These are phyloP conservation scores for Neotragus pygmaeus DNA, from an alignment of 2,113 vertebrate genomes.

Conservation along the genomic window DNA sequence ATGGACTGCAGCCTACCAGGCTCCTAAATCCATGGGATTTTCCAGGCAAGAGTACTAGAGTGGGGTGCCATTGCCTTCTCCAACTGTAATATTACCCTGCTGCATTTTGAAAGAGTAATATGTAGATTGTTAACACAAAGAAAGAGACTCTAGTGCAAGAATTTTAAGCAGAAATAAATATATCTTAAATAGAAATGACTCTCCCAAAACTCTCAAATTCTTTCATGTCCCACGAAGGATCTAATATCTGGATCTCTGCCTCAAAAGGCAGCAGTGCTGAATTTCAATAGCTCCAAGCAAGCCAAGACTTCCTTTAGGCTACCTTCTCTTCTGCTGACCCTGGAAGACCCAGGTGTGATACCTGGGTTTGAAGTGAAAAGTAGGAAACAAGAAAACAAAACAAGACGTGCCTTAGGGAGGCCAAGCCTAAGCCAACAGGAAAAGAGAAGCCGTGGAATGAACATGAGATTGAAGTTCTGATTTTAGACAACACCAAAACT, in stretches of 20 bases:
- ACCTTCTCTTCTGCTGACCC: background rate
- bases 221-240: background rate
- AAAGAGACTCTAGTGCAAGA: background rate
- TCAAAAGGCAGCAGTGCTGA: background rate
- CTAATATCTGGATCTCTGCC: background rate
- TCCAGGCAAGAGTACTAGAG: too few relatives aligned
- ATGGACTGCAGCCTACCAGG: too few relatives aligned
- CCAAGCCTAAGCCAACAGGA: background rate
- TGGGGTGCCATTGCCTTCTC: too few relatives aligned
- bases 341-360: background rate
- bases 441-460: background rate
- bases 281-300: background rate
- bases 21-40: rapidly evolving
- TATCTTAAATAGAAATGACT: background rate
- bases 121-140: background rate
- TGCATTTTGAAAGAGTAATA: background rate
- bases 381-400: background rate
- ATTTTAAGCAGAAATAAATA: background rate
- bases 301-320: background rate
- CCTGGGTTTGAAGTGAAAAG: background rate
- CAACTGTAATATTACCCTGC: background rate
- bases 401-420: background rate
- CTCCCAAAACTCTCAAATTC: background rate
- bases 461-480: background rate
- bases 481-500: background rate